These are phyloP conservation scores for Menidia menidia DNA, from an alignment of 2,797 vertebrate species.

Conservation along the genomic window DNA sequence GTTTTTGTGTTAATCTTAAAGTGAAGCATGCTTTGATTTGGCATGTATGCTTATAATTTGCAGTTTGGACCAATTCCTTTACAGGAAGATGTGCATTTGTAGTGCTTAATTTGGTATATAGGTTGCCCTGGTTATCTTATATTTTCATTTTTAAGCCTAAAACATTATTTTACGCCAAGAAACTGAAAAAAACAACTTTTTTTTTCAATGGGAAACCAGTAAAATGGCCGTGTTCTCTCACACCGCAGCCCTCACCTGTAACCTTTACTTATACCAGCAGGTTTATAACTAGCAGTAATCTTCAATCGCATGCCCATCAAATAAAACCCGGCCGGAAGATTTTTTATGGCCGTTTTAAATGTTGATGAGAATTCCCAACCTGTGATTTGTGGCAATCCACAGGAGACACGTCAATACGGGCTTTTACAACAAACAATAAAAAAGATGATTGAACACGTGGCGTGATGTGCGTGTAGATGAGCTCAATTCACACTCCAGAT, in stretches of 20 bases:
- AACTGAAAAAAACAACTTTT: not conserved
- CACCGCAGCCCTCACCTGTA: not conserved
- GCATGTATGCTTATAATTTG: slow-evolving; percentile 49
- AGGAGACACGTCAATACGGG: slow-evolving; percentile 26
- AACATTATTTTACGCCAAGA: not conserved
- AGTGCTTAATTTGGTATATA: too few relatives aligned
- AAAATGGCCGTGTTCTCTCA: not conserved
- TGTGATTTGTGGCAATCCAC: slow-evolving; percentile 24
- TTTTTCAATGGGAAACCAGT: not conserved
- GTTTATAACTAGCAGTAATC: slow-evolving; percentile 30
- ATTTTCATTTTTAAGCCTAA: not conserved
- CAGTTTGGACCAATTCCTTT: slow-evolving; percentile 35
- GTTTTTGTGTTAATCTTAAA: slow-evolving; percentile 23
- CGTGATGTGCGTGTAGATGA: slow-evolving; percentile 51
- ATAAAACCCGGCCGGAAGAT: slow-evolving; percentile 38
- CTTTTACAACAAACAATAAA: slow-evolving; percentile 53
- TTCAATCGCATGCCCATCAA: slow-evolving; percentile 16
- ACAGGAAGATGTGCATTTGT: too few relatives aligned
- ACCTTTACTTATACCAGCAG: not conserved
- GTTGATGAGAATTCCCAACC: slow-evolving; percentile 21
- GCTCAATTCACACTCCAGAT: too few relatives aligned
- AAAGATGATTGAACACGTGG: slow-evolving; percentile 43
- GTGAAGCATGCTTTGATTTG: slow-evolving; percentile 38
- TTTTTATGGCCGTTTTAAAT: slow-evolving; percentile 39
- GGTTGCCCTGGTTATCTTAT: not conserved